phyloP scores from a whole-genome alignment of 2,797 vertebrate species.

The Gallinago nigripennis region DNA sequence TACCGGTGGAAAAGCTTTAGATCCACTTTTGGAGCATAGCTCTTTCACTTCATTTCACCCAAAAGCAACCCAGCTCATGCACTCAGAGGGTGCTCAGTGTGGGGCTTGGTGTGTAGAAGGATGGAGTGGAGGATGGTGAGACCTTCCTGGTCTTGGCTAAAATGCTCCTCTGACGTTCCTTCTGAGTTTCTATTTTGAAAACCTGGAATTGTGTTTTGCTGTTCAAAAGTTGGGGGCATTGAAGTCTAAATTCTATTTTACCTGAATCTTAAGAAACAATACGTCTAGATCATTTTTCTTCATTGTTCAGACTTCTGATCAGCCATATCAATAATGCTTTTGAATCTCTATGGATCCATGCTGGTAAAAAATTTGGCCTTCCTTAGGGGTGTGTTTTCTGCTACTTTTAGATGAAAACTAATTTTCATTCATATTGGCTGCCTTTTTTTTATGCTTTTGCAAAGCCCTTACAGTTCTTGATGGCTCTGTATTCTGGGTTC shows the following conservation, averaged over 20 bases:
- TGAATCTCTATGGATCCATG: neutral
- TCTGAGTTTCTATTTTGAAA: neutral
- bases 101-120: neutral
- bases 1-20: neutral
- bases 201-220: neutral
- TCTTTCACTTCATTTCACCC: neutral
- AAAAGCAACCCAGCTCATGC: fast-evolving
- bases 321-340: neutral
- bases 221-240: neutral
- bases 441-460: neutral
- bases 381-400: neutral
- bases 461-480: neutral
- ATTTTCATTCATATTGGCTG: neutral
- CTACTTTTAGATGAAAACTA: neutral
- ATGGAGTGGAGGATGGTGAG: neutral
- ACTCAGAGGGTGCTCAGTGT: neutral
- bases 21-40: neutral
- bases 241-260: neutral
- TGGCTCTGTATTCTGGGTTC: neutral
- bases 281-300: neutral
- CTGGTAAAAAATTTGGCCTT: neutral
- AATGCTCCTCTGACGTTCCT: fast-evolving
- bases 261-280: neutral
- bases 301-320: neutral
- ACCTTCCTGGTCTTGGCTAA: neutral